Evolutionary conservation across 1,140 invertebrate species (phyloP).

Genomic region (Panagrolaimus sp.): DNA sequence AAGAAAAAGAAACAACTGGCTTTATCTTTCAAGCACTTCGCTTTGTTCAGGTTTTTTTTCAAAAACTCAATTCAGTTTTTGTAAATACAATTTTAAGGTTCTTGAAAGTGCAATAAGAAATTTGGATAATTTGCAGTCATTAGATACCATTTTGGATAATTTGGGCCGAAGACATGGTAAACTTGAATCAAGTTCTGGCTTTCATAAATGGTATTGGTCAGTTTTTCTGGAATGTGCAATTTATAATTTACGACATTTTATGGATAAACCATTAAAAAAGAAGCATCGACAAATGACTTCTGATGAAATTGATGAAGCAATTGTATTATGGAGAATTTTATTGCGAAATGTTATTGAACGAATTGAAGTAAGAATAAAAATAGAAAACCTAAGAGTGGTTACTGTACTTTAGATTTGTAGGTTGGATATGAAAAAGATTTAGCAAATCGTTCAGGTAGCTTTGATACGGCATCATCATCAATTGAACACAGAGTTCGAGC

Average conservation of each 20-base stretch:
- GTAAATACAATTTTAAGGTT: slow-evolving; percentile 1
- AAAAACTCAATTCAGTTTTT: too few species aligned
- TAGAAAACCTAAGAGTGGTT: too few species aligned
- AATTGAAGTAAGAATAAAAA: background rate
- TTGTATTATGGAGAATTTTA: slow-evolving; percentile 7
- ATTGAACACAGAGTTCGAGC: background rate
- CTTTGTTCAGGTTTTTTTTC: slow-evolving; percentile 10
- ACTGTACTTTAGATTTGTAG: too few species aligned
- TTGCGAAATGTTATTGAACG: slow-evolving; percentile 8
- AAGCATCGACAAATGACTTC: slow-evolving; percentile 8
- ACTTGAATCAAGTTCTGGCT: slow-evolving; percentile 10
- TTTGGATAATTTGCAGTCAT: background rate
- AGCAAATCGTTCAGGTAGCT: background rate
- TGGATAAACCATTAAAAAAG: slow-evolving; percentile 14
- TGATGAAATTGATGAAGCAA: slow-evolving; percentile 9
- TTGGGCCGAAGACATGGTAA: slow-evolving; percentile 14
- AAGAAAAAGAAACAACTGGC: slow-evolving; percentile 10
- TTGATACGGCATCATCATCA: background rate
- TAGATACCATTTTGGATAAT: slow-evolving; percentile 11
- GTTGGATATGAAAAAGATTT: slow-evolving; percentile 14
- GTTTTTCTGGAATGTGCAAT: slow-evolving; percentile 15
- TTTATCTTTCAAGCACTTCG: slow-evolving; percentile 14
- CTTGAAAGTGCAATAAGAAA: slow-evolving; percentile 5
- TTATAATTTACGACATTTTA: slow-evolving; percentile 13
- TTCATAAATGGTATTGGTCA: slow-evolving; percentile 12